Conservation (phyloP, 2,888 invertebrate genomes). For the Ischnus inquisitorius region DNA sequence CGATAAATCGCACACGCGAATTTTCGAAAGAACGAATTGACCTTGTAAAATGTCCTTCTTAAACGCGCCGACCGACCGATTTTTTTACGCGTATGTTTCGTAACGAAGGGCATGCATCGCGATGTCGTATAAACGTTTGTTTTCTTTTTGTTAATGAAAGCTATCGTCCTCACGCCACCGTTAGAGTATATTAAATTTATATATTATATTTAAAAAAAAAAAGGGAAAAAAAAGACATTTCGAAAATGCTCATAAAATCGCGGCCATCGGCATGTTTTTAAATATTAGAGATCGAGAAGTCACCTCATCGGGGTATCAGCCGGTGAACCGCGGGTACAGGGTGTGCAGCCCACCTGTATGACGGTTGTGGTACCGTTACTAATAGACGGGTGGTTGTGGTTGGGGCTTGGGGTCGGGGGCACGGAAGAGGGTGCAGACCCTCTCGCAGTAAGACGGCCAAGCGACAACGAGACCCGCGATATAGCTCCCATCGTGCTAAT, state of each 20-base stretch:
- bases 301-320: constrained; percentile 77
- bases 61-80: constrained; percentile 6
- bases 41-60: neutral
- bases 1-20: neutral
- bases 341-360: constrained; percentile 73
- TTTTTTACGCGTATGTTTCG: neutral
- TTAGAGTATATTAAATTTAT: constrained; percentile 53
- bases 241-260: constrained; percentile 20
- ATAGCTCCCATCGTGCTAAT: constrained; percentile 72
- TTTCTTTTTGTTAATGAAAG: constrained; percentile 62
- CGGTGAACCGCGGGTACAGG: constrained; percentile 75
- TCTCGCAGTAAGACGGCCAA: constrained; percentile 78
- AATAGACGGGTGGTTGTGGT: constrained; percentile 75
- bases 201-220: neutral
- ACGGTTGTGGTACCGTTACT: constrained; percentile 76
- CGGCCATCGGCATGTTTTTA: constrained; percentile 33
- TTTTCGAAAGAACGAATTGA: neutral
- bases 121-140: constrained; percentile 3
- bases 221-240: constrained; percentile 36
- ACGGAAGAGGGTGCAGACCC: constrained; percentile 75
- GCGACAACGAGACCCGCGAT: constrained; percentile 78
- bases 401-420: constrained; percentile 77
- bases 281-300: constrained; percentile 72
- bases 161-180: constrained; percentile 63
- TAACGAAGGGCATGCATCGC: constrained; percentile 58